phyloP scores from a whole-genome alignment of 1,140 invertebrate species.

The Drosophila seguyi region DNA sequence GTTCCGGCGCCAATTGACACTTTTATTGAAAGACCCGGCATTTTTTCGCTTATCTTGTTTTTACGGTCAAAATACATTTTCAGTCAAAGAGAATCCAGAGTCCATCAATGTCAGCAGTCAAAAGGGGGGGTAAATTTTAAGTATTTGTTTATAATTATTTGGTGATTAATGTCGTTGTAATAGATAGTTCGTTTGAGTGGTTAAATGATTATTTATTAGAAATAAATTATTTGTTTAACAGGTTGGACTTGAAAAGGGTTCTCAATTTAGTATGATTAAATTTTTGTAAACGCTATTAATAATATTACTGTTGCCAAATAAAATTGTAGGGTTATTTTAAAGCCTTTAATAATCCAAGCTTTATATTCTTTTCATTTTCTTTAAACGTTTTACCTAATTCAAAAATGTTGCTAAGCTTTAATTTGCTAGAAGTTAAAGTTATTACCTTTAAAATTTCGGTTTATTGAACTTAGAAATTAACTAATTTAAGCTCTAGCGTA shows the following conservation, averaged over 20 bases:
- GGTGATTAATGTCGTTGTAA: not conserved
- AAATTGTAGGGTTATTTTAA: too few relatives aligned
- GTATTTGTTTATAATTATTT: constrained; percentile 2
- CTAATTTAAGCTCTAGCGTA: too few relatives aligned
- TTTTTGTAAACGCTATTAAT: too few relatives aligned
- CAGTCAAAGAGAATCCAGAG: constrained; percentile 12
- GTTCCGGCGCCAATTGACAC: constrained; percentile 53
- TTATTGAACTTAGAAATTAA: too few relatives aligned
- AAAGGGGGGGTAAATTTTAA: not conserved
- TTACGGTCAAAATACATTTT: constrained; percentile 32
- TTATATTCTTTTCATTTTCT: too few relatives aligned
- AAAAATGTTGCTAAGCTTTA: too few relatives aligned
- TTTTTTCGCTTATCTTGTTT: constrained; percentile 48
- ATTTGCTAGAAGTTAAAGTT: too few relatives aligned
- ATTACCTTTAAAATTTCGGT: too few relatives aligned
- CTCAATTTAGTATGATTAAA: too few relatives aligned
- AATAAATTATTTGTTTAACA: not conserved
- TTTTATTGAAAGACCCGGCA: constrained; percentile 50
- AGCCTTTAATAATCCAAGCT: too few relatives aligned
- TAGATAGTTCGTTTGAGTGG: not conserved
- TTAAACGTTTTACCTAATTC: too few relatives aligned
- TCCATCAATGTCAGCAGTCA: constrained; percentile 6
- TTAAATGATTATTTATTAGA: not conserved
- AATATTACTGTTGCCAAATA: too few relatives aligned
- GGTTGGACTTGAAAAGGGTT: not conserved